Percentiles rank a stretch among this genome's conserved stretches.
Evolutionary conservation across 2,113 vertebrate genomes (phyloP).

Genomic region (Oryzias curvinotus): DNA sequence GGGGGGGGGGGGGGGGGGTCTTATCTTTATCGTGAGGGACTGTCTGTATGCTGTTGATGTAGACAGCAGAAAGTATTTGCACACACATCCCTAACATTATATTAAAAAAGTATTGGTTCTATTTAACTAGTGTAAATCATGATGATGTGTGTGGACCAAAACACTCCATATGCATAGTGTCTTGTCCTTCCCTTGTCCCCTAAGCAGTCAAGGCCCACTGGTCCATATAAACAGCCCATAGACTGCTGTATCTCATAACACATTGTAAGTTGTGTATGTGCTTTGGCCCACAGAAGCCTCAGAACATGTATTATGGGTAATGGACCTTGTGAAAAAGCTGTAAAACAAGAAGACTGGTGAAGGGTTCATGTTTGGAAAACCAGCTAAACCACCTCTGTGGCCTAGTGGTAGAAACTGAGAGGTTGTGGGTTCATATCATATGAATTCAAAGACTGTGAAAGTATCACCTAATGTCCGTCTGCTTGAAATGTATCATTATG

Average conservation of each 20-base stretch:
- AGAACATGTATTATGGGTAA: conserved; percentile 46
- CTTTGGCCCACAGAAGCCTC: conserved; percentile 41
- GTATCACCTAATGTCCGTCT: too few species aligned
- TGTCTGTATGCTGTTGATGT: conserved; percentile 1
- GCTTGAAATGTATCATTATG: too few species aligned
- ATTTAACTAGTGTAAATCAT: neutral
- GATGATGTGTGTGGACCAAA: conserved; percentile 1
- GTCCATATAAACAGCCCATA: conserved; percentile 49
- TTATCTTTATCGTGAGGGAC: conserved; percentile 4
- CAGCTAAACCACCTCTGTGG: too few species aligned
- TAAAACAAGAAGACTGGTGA: conserved; percentile 56
- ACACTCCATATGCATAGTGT: neutral
- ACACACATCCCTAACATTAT: neutral
- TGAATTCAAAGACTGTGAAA: too few species aligned
- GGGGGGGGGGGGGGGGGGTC: neutral
- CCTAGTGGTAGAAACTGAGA: too few species aligned
- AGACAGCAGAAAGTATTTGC: neutral
- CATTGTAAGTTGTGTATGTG: conserved; percentile 52
- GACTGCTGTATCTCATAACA: conserved; percentile 63
- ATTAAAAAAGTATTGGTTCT: neutral
- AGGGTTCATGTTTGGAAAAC: conserved; percentile 50
- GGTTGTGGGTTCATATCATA: too few species aligned
- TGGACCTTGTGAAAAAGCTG: conserved; percentile 49
- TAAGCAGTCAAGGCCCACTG: conserved; percentile 55
- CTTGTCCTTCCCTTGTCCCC: conserved; percentile 53